phyloP scores from a whole-genome alignment of 1,140 invertebrate genomes.

The Formica exsecta region DNA sequence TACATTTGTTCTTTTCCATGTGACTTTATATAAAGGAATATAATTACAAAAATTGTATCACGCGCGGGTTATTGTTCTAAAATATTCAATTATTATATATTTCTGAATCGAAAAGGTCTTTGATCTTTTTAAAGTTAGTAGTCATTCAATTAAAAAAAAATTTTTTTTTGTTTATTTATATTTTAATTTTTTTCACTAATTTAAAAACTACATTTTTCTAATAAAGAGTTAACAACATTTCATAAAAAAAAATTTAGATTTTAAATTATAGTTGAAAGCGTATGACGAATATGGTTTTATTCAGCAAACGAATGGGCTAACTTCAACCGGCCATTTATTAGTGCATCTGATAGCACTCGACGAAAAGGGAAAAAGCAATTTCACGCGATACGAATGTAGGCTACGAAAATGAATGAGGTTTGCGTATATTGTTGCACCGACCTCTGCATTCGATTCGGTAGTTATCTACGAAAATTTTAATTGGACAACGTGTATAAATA shows the following conservation, averaged over 20 bases:
- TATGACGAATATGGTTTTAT: conserved; percentile 2
- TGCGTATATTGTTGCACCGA: conserved; percentile 19
- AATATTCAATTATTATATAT: neutral
- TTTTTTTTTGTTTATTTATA: neutral
- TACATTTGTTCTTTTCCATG: neutral
- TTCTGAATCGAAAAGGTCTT: neutral
- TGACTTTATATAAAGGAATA: neutral
- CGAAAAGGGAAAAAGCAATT: conserved; percentile 49
- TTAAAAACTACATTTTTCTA: conserved; percentile 14
- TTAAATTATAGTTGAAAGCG: conserved; percentile 19
- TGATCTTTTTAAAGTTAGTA: neutral
- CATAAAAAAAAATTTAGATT: conserved; percentile 13
- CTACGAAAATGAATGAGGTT: conserved; percentile 37
- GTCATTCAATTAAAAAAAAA: neutral
- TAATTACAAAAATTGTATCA: neutral
- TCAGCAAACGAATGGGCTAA: conserved; percentile 9
- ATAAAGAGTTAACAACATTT: conserved; percentile 30
- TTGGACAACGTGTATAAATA: conserved; percentile 36
- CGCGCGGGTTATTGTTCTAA: too few species aligned
- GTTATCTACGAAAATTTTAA: conserved; percentile 57
- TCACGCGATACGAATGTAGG: conserved; percentile 22
- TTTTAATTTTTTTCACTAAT: neutral
- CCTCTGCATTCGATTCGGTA: conserved; percentile 13
- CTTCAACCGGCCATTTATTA: conserved; percentile 31
- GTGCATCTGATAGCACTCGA: conserved; percentile 22